Base-by-base conservation (phyloP, 2,113 vertebrate genomes). In the Halichoerus grypus region DNA sequence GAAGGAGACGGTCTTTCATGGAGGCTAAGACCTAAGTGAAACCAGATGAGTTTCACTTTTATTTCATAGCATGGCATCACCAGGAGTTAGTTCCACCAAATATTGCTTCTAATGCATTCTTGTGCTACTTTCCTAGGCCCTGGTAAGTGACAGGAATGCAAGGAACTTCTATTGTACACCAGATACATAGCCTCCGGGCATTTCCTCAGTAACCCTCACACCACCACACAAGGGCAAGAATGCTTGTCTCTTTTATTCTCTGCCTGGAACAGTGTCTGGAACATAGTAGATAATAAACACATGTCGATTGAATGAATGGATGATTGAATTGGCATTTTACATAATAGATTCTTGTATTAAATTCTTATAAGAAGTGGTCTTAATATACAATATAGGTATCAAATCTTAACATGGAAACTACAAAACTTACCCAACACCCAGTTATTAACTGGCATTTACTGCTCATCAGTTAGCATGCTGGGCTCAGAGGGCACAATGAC, bases 31-130 rank as follows among this genome's bases (percentile, higher is more conserved):
- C 26, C 18, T 0, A 14, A 12, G 19, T 31, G 42, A 36, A 22
- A 16, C 19, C 2, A 22, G 53, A 15, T 11, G 33, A 26, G 51
- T 12, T 8, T 71, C 28, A 2, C 19, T 13, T 72, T n/a, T 28
- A 28, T 28, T 42, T 72, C 24, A 39, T 5, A 57, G 59, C 3
- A 10, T 5, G n/a, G n/a, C 10, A 8, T 46, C n/a, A 55, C n/a
- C 55, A n/a, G 21, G n/a, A 3, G 22, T 31, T 16, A 31, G 7
- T 63, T 15, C 21, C 63, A 33, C 28, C 3, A 4, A 74, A 10
- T 8, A 4, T 3, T n/a, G 67, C 6, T 55, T 39, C 15, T n/a
- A 26, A 12, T 1, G 14, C 13, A 4, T n/a, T 12, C 77, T 19
- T 18, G 18, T 4, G 13, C 31, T 26, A 1, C 18, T 65, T 72